Evolutionary conservation across 2,113 vertebrate species (phyloP).

Genomic region (Budorcas taxicolor): DNA sequence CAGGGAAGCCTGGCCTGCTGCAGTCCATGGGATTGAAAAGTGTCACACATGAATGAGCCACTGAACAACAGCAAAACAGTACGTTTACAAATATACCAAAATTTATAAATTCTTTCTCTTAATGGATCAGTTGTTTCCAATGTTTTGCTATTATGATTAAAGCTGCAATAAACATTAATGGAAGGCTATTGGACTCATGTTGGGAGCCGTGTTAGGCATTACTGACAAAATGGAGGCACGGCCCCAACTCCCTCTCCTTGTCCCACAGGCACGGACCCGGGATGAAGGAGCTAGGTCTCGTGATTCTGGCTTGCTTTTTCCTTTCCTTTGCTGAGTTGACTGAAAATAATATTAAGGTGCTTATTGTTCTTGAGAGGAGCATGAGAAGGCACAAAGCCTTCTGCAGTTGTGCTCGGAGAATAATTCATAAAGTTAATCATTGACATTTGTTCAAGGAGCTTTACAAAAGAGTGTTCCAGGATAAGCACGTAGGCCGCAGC

Average conservation of each 20-base stretch:
- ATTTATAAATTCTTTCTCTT: background rate
- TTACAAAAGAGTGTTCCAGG: too few relatives aligned
- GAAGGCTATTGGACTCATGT: background rate
- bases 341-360: too few relatives aligned
- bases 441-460: too few relatives aligned
- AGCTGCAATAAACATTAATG: background rate
- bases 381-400: too few relatives aligned
- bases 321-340: too few relatives aligned
- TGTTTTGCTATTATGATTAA: background rate
- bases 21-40: background rate
- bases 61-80: background rate
- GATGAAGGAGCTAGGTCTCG: too few relatives aligned
- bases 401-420: too few relatives aligned
- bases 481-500: rapidly evolving
- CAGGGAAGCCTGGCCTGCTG: background rate
- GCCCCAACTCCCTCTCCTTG: too few relatives aligned
- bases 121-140: background rate
- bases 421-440: too few relatives aligned
- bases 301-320: too few relatives aligned
- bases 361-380: too few relatives aligned
- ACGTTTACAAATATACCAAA: background rate
- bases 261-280: rapidly evolving
- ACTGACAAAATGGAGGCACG: too few relatives aligned
- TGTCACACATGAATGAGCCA: rapidly evolving
- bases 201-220: rapidly evolving